Evolutionary conservation across 1,140 invertebrate species (phyloP).

Genomic region (Laupala kohalensis): DNA sequence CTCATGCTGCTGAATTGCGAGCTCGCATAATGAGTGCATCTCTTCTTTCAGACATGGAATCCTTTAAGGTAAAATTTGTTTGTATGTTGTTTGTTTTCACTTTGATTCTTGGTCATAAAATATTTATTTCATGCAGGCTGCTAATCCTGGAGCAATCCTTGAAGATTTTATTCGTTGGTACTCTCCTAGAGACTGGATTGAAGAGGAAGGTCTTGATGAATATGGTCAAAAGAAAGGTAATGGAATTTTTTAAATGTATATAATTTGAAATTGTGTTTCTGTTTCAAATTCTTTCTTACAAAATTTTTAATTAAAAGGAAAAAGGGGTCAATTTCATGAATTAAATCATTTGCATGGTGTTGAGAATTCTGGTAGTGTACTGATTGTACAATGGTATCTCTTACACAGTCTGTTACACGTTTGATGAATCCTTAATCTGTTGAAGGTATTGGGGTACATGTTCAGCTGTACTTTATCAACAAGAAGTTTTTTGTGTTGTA

Average conservation of each 20-base stretch:
- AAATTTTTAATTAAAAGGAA: too few species aligned
- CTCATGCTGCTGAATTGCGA: constrained; percentile 67
- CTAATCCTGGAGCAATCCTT: constrained; percentile 81
- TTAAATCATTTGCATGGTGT: too few species aligned
- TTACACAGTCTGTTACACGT: too few species aligned
- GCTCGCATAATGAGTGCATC: constrained; percentile 91
- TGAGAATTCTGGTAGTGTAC: too few species aligned
- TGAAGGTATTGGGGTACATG: background rate
- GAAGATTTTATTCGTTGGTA: constrained; percentile 98
- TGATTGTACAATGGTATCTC: too few species aligned
- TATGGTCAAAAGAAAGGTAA: constrained; percentile 34
- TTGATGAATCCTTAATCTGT: background rate
- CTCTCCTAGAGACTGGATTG: constrained; percentile 88
- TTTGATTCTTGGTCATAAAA: background rate
- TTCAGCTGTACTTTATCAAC: background rate
- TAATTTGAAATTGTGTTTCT: too few species aligned
- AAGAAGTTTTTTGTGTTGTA: background rate
- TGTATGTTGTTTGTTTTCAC: background rate
- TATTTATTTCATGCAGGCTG: constrained; percentile 44
- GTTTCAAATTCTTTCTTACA: too few species aligned
- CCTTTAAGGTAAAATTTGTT: constrained; percentile 61
- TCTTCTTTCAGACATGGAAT: constrained; percentile 93
- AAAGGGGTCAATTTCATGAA: too few species aligned
- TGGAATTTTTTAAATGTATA: background rate
- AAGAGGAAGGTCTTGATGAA: constrained; percentile 38